Evolutionary conservation across 2,888 invertebrate genomes (phyloP).

Genomic region (Thymelicus lineola): DNA sequence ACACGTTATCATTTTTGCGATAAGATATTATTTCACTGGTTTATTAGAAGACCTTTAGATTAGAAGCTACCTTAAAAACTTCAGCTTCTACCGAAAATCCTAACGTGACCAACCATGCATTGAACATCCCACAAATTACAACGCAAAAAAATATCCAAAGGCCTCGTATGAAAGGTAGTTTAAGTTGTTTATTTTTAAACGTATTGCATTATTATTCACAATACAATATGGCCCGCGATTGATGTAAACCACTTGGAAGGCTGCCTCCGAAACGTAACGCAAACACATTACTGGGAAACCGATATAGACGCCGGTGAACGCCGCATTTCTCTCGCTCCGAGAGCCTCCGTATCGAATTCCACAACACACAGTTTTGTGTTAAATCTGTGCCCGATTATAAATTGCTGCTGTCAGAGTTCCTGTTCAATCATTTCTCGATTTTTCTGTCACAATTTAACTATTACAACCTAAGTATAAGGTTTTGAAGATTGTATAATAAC

Average conservation of each 20-base stretch:
- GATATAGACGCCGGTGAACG: constrained; percentile 9
- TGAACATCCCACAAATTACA: no score
- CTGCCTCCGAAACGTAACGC: constrained; percentile 11
- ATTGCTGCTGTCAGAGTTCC: neutral
- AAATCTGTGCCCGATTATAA: neutral
- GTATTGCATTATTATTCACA: neutral
- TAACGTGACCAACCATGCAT: no score
- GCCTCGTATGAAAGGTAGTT: no score
- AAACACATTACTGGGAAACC: constrained; percentile 30
- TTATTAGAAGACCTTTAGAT: no score
- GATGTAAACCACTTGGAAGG: constrained; percentile 29
- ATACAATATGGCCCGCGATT: constrained; percentile 9
- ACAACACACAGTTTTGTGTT: constrained; percentile 1
- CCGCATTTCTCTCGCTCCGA: neutral
- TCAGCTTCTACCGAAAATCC: no score
- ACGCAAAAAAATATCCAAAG: no score
- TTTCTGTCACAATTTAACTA: no score
- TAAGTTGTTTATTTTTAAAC: no score
- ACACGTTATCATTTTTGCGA: neutral
- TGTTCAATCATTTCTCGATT: neutral
- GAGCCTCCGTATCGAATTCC: neutral
- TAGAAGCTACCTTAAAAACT: no score
- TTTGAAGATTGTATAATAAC: no score
- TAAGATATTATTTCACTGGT: no score
- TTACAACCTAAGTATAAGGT: no score